Percentiles rank a stretch among this genome's conserved stretches.
These are phyloP conservation scores for Gallinago paraguaiae DNA, from an alignment of 2,113 vertebrate species.

Conservation along the genomic window DNA sequence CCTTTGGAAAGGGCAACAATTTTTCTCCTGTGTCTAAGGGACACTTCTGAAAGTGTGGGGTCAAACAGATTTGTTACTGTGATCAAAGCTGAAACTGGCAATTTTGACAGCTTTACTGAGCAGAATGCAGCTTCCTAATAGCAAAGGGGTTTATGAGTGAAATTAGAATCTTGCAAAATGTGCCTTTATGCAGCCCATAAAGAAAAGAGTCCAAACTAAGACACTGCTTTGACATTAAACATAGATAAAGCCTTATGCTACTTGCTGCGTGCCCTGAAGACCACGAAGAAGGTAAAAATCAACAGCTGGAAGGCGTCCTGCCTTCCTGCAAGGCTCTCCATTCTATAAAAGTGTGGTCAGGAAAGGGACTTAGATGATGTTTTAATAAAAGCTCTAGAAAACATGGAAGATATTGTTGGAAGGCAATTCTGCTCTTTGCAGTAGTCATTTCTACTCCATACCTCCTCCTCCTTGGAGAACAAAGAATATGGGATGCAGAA, in stretches of 20 bases:
- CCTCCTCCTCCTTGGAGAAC: not conserved
- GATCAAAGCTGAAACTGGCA: not conserved
- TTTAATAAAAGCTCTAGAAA: not conserved
- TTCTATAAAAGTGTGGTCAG: not conserved
- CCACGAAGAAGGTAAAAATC: not conserved
- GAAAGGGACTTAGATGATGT: not conserved
- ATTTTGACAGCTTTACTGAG: not conserved
- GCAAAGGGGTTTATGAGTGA: not conserved
- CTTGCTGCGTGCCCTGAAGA: not conserved
- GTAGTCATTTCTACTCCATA: not conserved
- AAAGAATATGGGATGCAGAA: not conserved
- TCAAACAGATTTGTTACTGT: not conserved
- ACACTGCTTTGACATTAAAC: not conserved
- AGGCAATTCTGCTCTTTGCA: not conserved
- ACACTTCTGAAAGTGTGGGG: not conserved
- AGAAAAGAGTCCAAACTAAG: not conserved
- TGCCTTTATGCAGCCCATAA: not conserved
- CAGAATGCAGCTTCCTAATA: not conserved
- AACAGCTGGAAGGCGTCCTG: not conserved
- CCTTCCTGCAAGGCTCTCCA: not conserved
- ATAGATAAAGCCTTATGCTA: not conserved
- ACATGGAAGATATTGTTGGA: not conserved
- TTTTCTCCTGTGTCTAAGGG: not conserved
- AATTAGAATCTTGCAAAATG: not conserved
- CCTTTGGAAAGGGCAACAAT: not conserved